A percentile compares a stretch with the other conserved stretches of the same genome.
Evolutionary conservation across 2,797 vertebrate genomes (phyloP).

Genomic region (Benthosema pterotum): DNA sequence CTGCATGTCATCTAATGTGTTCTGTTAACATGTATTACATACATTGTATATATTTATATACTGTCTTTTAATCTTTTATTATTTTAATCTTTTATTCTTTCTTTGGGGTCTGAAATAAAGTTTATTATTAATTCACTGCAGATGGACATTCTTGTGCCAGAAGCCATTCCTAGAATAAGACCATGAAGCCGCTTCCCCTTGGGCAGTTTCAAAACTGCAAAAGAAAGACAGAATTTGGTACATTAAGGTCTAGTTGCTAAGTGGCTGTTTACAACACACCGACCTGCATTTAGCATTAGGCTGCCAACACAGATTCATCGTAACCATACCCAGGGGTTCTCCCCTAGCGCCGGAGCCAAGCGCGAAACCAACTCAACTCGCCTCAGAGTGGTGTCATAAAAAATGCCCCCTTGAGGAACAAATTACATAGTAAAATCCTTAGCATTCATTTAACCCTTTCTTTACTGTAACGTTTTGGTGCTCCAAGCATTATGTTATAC

Average conservation of each 20-base stretch:
- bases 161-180: not conserved
- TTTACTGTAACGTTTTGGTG: too few relatives aligned
- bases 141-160: slow-evolving; percentile 1
- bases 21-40: too few relatives aligned
- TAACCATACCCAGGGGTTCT: slow-evolving; percentile 20
- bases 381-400: slow-evolving; percentile 45
- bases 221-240: slow-evolving; percentile 11
- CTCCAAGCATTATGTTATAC: too few relatives aligned
- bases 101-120: too few relatives aligned
- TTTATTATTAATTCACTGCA: too few relatives aligned
- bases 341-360: slow-evolving; percentile 13
- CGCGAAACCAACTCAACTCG: slow-evolving; percentile 32
- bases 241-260: slow-evolving; percentile 28
- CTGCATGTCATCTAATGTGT: too few relatives aligned
- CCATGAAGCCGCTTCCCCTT: not conserved
- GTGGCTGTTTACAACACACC: slow-evolving; percentile 24
- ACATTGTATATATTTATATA: too few relatives aligned
- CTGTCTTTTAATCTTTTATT: too few relatives aligned
- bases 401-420: slow-evolving; percentile 29
- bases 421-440: slow-evolving; percentile 27
- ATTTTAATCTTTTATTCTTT: too few relatives aligned
- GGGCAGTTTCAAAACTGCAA: not conserved
- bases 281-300: slow-evolving; percentile 11
- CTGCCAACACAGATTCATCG: slow-evolving; percentile 35
- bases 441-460: too few relatives aligned